Evolutionary conservation across 2,113 vertebrate genomes (phyloP), one percentile per base, ranked within the genome.

Genomic region (Ammodytes dubius): DNA sequence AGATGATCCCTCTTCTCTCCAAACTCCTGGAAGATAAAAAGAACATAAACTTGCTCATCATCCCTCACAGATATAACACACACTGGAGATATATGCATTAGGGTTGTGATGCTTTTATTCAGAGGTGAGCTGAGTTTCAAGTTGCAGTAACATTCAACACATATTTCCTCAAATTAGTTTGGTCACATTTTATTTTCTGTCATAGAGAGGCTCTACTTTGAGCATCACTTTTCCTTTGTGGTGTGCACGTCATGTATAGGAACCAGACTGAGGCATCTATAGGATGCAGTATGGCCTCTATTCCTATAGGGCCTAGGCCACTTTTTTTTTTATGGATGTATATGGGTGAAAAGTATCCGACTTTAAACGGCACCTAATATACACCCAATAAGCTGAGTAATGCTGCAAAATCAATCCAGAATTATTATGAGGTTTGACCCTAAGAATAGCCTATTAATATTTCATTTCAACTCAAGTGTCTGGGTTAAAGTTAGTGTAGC

Each of bases 1-100:
- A 64, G 90, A 92, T 87, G 89, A 91, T 90, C 91, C 93, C 82
- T 92, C 94, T 83, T 92, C 79, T 85, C 74, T 83, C 77, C 54
- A 66, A 85, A 85, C 84, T 87, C 91, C 93, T 94, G 90, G 7
- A 87, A 84, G 35, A 87, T 49, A n/a, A 63, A 56, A 68, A 61
- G 54, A 60, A 5, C 13, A 47, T 71, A 53, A 70, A 10, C 19
- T 4, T 4, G 11, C 5, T 59, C 6, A 50, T 43, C 12, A 46
- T 27, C 27, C 27, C 27, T 27, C 27, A 27, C 27, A 27, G 27
- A 27, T 27, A 27, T 27, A 27, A 27, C 27, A 27, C 27, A 27
- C 27, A 27, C 27, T 27, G 27, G 27, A 27, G 1, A 27, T 27
- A 27, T 27, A 27, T 27, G n/a, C 65, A 77, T 69, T 57, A 70